Base-by-base conservation (phyloP, 64 coral and sea anemone genomes). In the Trachythela sp. region DNA sequence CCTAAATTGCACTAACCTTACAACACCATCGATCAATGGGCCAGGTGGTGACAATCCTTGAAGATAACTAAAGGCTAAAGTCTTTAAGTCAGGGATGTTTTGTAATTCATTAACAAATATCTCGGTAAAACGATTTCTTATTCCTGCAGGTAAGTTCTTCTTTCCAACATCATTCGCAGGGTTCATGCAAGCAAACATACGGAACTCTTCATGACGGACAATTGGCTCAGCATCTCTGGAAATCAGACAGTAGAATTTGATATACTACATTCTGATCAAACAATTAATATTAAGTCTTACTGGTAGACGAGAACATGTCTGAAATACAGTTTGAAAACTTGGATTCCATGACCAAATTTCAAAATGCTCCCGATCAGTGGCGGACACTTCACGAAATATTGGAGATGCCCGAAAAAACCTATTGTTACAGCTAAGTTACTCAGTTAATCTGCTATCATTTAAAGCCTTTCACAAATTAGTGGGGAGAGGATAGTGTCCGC, bases 111-210 rank as follows among this genome's bases (percentile, higher is more conserved):
- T 85, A 7, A 99, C 94, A 68, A 95, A 99, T 30, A 99, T 99
- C 87, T 99, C 96, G 59, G 96, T 99, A 52, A 99, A 99, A 40
- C 96, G 91, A 84, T 99, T 99, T 89, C 96, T 86, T 83, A 99
- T 94, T 30, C 96, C 96, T 59, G 93, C 85, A 32, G 96, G 96
- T 13, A 99, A 85, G 84, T 94, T 91, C 32, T 98, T 99, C 54
- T 99, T 99, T 17, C 96, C 96, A 8, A 99, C 93, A 88, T 99
- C 96, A 85, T 94, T 99, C 14, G 96, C 96, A 36, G 96, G 96
- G 52, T 99, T 99, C 96, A 99, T 99, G 48, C 96, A 99, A 24
- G 96, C 93, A 93, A 99, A 99, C 17, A 99, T 83, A 13, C 96
- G 91, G 72, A 99, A 99, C 67, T 92, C 89, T 83, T 95, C 89